A percentile compares a stretch with the other conserved stretches of the same genome.
phyloP scores from a whole-genome alignment of 2,888 invertebrate species.

The Pterostichus madidus region DNA sequence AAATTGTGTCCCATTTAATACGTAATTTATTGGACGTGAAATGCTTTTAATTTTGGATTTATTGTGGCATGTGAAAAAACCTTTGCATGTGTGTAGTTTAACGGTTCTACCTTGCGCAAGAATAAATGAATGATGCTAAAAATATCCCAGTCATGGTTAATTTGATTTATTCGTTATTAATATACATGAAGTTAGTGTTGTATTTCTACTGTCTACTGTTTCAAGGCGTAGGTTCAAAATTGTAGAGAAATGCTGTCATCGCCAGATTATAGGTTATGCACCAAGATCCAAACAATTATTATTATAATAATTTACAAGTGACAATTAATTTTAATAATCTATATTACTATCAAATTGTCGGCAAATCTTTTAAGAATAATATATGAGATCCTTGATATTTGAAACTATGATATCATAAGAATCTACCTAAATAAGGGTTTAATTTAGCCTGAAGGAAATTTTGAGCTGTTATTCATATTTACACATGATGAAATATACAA shows the following conservation, averaged over 20 bases:
- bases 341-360: neutral
- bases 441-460: neutral
- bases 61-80: neutral
- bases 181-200: slow-evolving; percentile 49
- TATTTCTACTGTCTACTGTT: slow-evolving; percentile 18
- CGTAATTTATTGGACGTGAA: too few species aligned
- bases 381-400: slow-evolving; percentile 1
- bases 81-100: slow-evolving; percentile 3
- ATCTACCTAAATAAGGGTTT: neutral
- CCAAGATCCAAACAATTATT: neutral
- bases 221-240: slow-evolving; percentile 44
- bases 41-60: neutral
- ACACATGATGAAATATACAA: too few species aligned
- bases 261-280: slow-evolving; percentile 35
- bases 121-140: slow-evolving; percentile 34
- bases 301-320: neutral
- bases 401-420: neutral
- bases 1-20: too few species aligned
- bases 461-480: too few species aligned
- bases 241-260: slow-evolving; percentile 48
- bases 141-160: slow-evolving; percentile 32
- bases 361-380: neutral
- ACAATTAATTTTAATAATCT: slow-evolving; percentile 1
- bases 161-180: slow-evolving; percentile 58
- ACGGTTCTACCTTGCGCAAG: slow-evolving; percentile 32